Base-by-base conservation (phyloP, 1,140 invertebrate species). In the Berghia stephanieae region DNA sequence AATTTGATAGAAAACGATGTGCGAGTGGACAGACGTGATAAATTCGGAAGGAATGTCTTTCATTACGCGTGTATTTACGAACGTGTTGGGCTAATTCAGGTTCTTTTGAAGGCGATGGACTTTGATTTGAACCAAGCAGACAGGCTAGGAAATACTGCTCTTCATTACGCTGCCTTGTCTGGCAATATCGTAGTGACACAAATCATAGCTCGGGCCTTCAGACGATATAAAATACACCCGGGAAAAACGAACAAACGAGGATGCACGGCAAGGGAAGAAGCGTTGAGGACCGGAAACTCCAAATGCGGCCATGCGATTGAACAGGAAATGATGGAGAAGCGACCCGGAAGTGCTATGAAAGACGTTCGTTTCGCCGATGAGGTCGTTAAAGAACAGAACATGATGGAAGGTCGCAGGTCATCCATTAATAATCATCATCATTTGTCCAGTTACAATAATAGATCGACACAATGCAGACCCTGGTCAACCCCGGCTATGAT, bases 1-100 rank as follows among this genome's bases (percentile, higher is more conserved):
- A 80, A 78, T 1, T 78, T 89, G 6, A 82, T 89, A 13, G 87
- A 88, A 78, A 77, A 83, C 5, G 87, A 86, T 0, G 87, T 85
- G 18, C 34, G 72, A 5, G 55, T 88, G 10, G 79, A 68, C n/a
- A 49, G 38, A 16, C 36, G 77, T 21, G 88, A 89, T 70, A 73
- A 79, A 13, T 78, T 76, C 42, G 86, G 85, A 27, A 66, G 88
- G 60, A 88, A 83, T 69, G 83, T 83, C 3, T 72, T 88, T 16
- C 88, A 89, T 80, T 84, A 87, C 78, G 84, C 83, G 6, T 84
- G 83, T 69, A 83, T 88, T 1, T 86, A 84, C 40, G 82, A 81
- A 66, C 79, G 84, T 21, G 24, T 80, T 36, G 66, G 83, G 40
- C 69, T 88, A 60, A 77, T 83, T 5, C 74, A 73, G 43, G 76